phyloP scores from a whole-genome alignment of 2,888 invertebrate genomes.

The Xestia xanthographa region DNA sequence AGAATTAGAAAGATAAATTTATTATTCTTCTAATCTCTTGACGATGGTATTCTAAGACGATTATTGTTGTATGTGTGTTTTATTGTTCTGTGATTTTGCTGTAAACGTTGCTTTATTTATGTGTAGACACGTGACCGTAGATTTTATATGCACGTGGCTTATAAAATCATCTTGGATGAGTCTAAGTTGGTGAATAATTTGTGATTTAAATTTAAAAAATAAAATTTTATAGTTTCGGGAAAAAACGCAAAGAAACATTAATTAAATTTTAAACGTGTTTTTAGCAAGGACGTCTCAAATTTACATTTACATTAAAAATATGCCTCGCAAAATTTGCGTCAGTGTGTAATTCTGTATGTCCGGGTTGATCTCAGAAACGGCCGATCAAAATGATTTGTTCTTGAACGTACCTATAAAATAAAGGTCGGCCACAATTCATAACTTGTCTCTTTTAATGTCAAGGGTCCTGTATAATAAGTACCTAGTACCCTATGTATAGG shows the following conservation, averaged over 20 bases:
- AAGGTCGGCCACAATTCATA: slow-evolving; percentile 19
- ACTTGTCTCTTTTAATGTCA: slow-evolving; percentile 30
- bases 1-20: background rate
- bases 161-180: background rate
- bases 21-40: background rate
- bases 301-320: slow-evolving; percentile 10
- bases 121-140: background rate
- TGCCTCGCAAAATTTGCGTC: background rate
- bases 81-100: background rate
- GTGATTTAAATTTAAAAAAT: too few species aligned
- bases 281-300: background rate
- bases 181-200: background rate
- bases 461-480: slow-evolving; percentile 1
- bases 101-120: background rate
- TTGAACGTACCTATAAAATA: slow-evolving; percentile 5
- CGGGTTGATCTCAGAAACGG: slow-evolving; percentile 23
- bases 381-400: slow-evolving; percentile 2
- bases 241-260: background rate
- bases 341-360: background rate
- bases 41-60: background rate
- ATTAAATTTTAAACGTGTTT: background rate
- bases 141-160: background rate
- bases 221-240: background rate
- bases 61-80: background rate
- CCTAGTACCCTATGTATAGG: too few species aligned